Evolutionary conservation across 1,140 invertebrate genomes (phyloP).

Genomic region (Lasioglossum baleicum): DNA sequence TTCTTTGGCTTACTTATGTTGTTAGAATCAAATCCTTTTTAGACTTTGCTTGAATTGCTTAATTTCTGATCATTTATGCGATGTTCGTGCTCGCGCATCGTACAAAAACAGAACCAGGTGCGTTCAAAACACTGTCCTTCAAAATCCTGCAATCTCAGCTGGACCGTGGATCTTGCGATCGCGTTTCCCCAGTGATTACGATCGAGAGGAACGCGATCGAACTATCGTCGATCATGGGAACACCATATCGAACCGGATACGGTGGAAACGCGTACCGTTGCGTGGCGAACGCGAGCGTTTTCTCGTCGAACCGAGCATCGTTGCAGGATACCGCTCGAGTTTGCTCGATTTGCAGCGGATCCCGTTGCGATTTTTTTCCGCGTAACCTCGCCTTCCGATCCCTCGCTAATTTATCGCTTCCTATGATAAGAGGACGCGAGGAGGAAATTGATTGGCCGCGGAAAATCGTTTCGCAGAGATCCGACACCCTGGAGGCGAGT

Average conservation of each 20-base stretch:
- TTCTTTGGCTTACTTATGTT: too few species aligned
- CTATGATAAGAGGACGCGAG: neutral
- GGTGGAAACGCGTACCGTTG: constrained; percentile 15
- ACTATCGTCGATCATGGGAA: constrained; percentile 16
- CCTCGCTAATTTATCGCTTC: neutral
- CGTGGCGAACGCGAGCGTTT: constrained; percentile 28
- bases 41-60: too few species aligned
- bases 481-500: neutral
- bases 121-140: too few species aligned
- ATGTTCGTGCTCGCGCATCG: too few species aligned
- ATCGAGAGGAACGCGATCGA: neutral
- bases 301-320: neutral
- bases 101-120: too few species aligned
- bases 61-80: too few species aligned
- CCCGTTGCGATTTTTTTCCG: neutral
- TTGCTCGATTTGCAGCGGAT: neutral
- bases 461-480: neutral
- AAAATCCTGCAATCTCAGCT: too few species aligned
- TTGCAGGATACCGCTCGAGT: constrained; percentile 1
- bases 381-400: neutral
- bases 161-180: too few species aligned
- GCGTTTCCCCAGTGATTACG: constrained; percentile 3
- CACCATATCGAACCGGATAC: neutral
- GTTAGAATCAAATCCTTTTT: too few species aligned
- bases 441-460: neutral